A percentile compares a stretch with the other conserved stretches of the same genome.
phyloP scores from a whole-genome alignment of 2,888 invertebrate species.

The Eupithecia pulchellata region DNA sequence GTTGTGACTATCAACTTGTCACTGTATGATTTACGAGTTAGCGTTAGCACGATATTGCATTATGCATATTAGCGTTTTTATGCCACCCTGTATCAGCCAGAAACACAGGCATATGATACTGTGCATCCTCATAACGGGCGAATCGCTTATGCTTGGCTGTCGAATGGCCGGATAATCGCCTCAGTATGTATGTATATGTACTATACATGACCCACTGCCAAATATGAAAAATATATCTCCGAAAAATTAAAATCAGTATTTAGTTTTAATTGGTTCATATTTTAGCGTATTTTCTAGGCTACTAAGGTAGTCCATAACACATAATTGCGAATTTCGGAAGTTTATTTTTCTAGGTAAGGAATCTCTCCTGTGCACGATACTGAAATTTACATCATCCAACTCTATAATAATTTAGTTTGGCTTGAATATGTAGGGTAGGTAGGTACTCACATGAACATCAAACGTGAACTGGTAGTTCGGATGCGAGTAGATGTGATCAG shows the following conservation, averaged over 20 bases:
- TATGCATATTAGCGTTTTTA: not conserved
- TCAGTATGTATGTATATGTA: not conserved
- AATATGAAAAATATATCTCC: not conserved
- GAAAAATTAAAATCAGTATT: not conserved
- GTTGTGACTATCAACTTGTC: not conserved
- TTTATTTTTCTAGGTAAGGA: not conserved
- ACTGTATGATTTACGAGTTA: constrained; percentile 9
- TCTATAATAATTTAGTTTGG: not conserved
- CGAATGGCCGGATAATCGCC: not conserved
- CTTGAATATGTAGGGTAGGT: not conserved
- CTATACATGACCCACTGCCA: not conserved
- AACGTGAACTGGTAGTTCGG: constrained; percentile 70
- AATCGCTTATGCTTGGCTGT: not conserved
- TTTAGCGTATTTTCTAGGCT: not conserved
- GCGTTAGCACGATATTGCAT: not conserved
- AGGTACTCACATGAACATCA: constrained; percentile 73
- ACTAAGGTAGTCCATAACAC: not conserved
- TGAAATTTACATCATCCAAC: not conserved
- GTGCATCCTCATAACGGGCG: not conserved
- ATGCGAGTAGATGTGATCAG: constrained; percentile 52
- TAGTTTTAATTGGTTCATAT: not conserved
- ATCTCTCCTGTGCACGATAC: not conserved
- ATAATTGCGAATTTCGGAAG: not conserved
- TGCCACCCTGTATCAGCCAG: not conserved
- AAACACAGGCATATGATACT: not conserved